Evolutionary conservation across 2,797 vertebrate species (phyloP), one percentile per base, ranked within the genome.

Genomic region (Sebastes kiyomatsui): DNA sequence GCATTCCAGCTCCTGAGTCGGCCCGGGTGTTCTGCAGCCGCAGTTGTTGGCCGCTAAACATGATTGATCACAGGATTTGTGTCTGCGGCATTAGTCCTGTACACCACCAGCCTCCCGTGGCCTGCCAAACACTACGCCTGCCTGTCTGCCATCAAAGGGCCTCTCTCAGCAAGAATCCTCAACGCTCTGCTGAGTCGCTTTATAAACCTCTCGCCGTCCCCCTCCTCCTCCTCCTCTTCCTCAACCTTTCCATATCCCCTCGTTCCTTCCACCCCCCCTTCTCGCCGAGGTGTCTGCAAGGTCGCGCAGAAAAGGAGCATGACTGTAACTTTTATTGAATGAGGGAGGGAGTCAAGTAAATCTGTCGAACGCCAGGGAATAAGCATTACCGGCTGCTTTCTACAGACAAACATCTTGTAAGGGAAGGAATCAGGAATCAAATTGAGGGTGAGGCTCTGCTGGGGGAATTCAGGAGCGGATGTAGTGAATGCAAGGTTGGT

Each of bases 11-110:
- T 81, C 76, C 84, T 70, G 71, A 88, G 52, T 86, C 65, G 28
- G 27, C 64, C 77, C 6, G 33, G 74, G 35, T 79, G 81, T 79
- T 85, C 84, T 89, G 91, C 86, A 80, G 87, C 75, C 20, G 1
- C 80, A 76, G 80, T 89, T 73, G 71, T 80, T 81, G 83, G 67
- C 86, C 71, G 77, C 84, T 93, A 87, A 93, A 92, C 79, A 71
- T 92, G 92, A 94, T 91, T 90, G 91, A 95, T 94, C 10, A 69
- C 67, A 87, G 75, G 55, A 80, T 90, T 89, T 86, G 86, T 86
- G 86, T 88, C 73, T 84, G 80, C 83, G 54, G 83, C 88, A 65
- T 89, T 90, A 83, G 83, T 81, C 82, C 67, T 32, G 66, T 56
- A 80, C 82, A 70, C 60, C 74, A 65, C 46, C 74, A 83, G 79